These are phyloP conservation scores for Tricholaema leucomelas DNA, from an alignment of 2,113 vertebrate genomes.

Conservation along the genomic window DNA sequence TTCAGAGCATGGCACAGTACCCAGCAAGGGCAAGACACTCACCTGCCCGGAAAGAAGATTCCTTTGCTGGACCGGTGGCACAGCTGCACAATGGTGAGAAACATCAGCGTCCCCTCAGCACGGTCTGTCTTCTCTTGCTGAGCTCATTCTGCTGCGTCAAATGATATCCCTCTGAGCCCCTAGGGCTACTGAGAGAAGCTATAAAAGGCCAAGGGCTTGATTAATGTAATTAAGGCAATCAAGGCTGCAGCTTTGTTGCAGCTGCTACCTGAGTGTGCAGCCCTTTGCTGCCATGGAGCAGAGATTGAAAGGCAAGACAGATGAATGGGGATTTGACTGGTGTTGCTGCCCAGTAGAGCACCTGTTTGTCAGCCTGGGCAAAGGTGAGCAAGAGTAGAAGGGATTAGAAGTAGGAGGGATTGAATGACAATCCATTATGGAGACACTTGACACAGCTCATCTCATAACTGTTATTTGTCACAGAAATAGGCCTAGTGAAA, in stretches of 20 bases:
- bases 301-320: neutral
- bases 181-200: neutral
- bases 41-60: neutral
- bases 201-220: neutral
- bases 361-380: neutral
- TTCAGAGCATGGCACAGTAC: neutral
- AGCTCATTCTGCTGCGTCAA: fast-evolving
- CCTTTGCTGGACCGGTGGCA: neutral
- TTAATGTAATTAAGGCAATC: constrained; percentile 31
- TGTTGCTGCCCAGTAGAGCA: neutral
- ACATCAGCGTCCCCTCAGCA: neutral
- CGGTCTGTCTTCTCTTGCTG: neutral
- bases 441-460: constrained; percentile 37
- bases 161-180: neutral
- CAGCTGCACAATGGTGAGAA: neutral
- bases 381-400: neutral
- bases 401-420: neutral
- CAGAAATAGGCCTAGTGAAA: constrained; percentile 7
- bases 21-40: fast-evolving
- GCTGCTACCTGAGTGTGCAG: neutral
- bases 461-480: neutral
- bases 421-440: constrained; percentile 1
- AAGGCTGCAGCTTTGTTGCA: constrained; percentile 12
- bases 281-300: neutral
- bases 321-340: neutral